Base-by-base conservation (phyloP, 2,888 invertebrate species). In the Rhamphomyia laevipes region DNA sequence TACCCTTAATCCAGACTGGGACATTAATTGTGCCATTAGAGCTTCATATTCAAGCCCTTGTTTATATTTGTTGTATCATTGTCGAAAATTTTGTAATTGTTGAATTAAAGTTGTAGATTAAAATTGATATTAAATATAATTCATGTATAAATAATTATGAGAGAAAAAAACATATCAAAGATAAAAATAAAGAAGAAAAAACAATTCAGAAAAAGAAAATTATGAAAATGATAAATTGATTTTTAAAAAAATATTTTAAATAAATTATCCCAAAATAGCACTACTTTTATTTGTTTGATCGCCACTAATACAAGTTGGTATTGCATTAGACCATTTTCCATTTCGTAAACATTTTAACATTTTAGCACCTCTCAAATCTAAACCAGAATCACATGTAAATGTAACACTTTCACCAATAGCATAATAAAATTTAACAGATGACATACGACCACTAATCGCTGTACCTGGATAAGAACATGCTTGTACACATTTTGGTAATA, bases 381-480 rank as follows among this genome's bases (percentile, higher is more conserved):
- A 76, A 0, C 86, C 86, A 2, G 84, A 81, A 59, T 86, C 85
- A 66, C 90, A 90, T 7, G 85, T 84, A 63, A 88, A 90, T 3
- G 84, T 84, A 48, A 90, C 84, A 23, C 83, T 86, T 66, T 89
- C 89, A 1, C 87, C 87, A 54, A 88, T 86, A 63, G 83, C 83
- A 71, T 90, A 90, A 71, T 86, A 89, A 71, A 89, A 90, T 70
- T 89, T 88, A 15, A 89, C 88, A 0, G 84, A 81, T 0, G 87
- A 87, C 83, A 88, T 88, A 41, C 85, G 77, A 1, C 88, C 89
- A 46, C 86, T 86, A 61, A 88, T 87, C 31, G 86, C 86, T 18
- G 88, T 87, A 30, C 89, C 89, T 0, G 89, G 88, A 65, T 89
- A 90, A 1, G 87, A 86, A 67, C 89, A 90, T 1, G 89, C 88